phyloP scores from a whole-genome alignment of 2,113 vertebrate species.

The Tenebrosternarchus preto region DNA sequence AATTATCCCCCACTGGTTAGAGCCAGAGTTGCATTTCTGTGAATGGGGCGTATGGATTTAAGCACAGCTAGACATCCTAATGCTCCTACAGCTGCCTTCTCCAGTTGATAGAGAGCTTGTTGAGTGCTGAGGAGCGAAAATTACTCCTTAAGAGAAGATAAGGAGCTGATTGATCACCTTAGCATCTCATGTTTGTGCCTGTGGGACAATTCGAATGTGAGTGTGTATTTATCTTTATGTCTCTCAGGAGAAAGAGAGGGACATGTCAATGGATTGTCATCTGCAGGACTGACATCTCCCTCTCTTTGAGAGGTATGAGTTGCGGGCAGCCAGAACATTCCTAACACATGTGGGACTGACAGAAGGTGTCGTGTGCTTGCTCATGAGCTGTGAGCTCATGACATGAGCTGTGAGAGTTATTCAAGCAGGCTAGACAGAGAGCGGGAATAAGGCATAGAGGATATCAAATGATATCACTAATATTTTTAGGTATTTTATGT shows the following conservation, averaged over 20 bases:
- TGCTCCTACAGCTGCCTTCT: constrained; percentile 16
- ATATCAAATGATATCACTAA: background rate
- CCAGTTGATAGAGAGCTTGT: background rate
- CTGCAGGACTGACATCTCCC: background rate
- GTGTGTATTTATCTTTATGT: background rate
- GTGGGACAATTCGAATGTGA: background rate
- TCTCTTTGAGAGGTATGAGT: too few relatives aligned
- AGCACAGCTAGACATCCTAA: background rate
- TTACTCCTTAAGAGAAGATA: background rate
- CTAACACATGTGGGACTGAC: constrained; percentile 7
- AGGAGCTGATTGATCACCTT: background rate
- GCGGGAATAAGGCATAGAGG: background rate
- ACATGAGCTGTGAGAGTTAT: too few relatives aligned
- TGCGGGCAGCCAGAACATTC: constrained; percentile 20
- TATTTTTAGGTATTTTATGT: background rate
- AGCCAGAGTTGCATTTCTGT: background rate
- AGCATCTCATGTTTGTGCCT: background rate
- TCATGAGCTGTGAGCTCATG: too few relatives aligned
- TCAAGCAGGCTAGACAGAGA: background rate
- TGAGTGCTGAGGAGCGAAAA: background rate
- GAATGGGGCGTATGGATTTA: background rate
- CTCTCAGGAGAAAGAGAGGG: constrained; percentile 23
- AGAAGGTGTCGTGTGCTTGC: background rate
- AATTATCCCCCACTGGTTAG: background rate
- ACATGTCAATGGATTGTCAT: background rate